phyloP scores from a whole-genome alignment of 2,888 invertebrate genomes.

The Blera fallax region DNA sequence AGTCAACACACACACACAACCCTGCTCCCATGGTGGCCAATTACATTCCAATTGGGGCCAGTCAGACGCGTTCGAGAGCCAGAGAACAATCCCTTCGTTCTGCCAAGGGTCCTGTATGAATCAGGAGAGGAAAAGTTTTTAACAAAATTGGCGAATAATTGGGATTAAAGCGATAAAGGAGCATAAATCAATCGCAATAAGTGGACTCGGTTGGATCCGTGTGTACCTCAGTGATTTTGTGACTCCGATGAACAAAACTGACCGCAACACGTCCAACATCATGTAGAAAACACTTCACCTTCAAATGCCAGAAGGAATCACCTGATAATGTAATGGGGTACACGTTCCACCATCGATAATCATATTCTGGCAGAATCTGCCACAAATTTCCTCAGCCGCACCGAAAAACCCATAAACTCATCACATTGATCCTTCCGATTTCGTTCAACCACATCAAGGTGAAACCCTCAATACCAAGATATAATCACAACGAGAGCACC shows the following conservation, averaged over 20 bases:
- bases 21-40: constrained; percentile 57
- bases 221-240: background rate
- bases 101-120: constrained; percentile 43
- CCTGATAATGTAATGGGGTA: constrained; percentile 36
- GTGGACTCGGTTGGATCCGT: background rate
- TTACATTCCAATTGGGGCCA: constrained; percentile 64
- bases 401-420: constrained; percentile 50
- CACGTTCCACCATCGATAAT: constrained; percentile 23
- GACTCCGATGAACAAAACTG: background rate
- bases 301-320: constrained; percentile 18
- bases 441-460: constrained; percentile 54
- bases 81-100: constrained; percentile 14
- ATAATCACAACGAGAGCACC: constrained; percentile 60
- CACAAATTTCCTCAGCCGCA: constrained; percentile 30
- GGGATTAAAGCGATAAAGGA: constrained; percentile 51
- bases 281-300: background rate
- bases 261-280: background rate
- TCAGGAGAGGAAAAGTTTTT: background rate
- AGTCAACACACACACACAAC: constrained; percentile 7
- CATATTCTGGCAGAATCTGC: constrained; percentile 48
- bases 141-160: constrained; percentile 39
- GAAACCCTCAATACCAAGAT: constrained; percentile 41
- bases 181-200: constrained; percentile 39
- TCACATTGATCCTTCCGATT: constrained; percentile 65
- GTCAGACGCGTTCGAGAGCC: constrained; percentile 15